Evolutionary conservation across 2,888 invertebrate species (phyloP).

Genomic region (Stenodera caucasica): DNA sequence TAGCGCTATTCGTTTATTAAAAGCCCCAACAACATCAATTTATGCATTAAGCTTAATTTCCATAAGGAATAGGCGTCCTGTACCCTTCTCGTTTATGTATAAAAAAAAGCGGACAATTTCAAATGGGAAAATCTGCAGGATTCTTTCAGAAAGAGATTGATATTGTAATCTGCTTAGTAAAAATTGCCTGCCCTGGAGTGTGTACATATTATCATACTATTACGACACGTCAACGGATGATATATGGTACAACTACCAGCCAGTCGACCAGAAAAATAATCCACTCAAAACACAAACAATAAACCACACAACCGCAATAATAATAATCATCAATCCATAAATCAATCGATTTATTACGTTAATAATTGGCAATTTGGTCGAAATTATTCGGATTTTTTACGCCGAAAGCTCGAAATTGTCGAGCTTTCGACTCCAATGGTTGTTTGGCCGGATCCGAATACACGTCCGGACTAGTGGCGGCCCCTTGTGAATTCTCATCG

Average conservation of each 20-base stretch:
- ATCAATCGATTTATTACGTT: too few species aligned
- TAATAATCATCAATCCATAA: not conserved
- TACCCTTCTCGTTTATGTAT: constrained; percentile 19
- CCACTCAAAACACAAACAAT: constrained; percentile 9
- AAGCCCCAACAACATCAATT: constrained; percentile 33
- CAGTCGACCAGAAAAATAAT: constrained; percentile 53
- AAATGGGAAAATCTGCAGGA: constrained; percentile 45
- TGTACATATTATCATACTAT: constrained; percentile 59
- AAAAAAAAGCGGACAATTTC: constrained; percentile 26
- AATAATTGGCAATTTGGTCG: not conserved
- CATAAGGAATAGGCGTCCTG: constrained; percentile 46
- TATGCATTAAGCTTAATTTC: constrained; percentile 50
- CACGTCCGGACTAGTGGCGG: constrained; percentile 37
- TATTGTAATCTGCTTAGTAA: constrained; percentile 58
- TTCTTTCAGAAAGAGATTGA: constrained; percentile 54
- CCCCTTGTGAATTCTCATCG: constrained; percentile 43
- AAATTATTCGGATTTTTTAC: too few species aligned
- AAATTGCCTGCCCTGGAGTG: constrained; percentile 55
- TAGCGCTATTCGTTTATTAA: constrained; percentile 5
- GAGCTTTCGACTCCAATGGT: constrained; percentile 13
- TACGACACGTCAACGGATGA: constrained; percentile 57
- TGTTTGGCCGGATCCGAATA: constrained; percentile 24
- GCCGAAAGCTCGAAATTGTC: not conserved
- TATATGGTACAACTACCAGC: constrained; percentile 53
- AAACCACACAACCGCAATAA: not conserved